Percentiles rank a stretch among this genome's conserved stretches.
phyloP scores from a whole-genome alignment of 2,113 vertebrate species.

The Mastomys coucha region DNA sequence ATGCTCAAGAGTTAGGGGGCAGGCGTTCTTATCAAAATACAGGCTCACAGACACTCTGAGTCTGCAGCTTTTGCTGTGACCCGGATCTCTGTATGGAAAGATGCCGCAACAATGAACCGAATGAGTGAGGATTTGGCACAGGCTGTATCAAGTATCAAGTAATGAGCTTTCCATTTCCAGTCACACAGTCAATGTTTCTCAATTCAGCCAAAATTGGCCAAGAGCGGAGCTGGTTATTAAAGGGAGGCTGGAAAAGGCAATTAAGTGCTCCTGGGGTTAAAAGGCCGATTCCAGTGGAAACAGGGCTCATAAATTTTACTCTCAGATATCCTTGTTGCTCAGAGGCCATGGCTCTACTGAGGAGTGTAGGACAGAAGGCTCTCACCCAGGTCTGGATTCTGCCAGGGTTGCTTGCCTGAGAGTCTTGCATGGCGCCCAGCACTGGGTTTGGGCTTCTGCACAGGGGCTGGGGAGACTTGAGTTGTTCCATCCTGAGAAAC shows the following conservation, averaged over 20 bases:
- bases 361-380: not conserved
- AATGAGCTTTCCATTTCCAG: slow-evolving; percentile 67
- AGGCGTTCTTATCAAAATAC: slow-evolving; percentile 58
- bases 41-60: not conserved
- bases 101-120: slow-evolving; percentile 14
- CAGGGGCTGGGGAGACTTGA: fast-evolving
- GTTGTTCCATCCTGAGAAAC: not conserved
- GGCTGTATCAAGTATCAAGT: slow-evolving; percentile 60
- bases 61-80: slow-evolving; percentile 10
- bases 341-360: not conserved
- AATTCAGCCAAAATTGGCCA: slow-evolving; percentile 75
- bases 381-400: not conserved
- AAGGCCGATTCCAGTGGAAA: slow-evolving; percentile 73
- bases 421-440: no score
- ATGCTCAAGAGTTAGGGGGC: slow-evolving; percentile 10
- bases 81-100: slow-evolving; percentile 42
- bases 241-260: slow-evolving; percentile 76
- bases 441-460: not conserved
- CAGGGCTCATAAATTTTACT: slow-evolving; percentile 73
- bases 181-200: slow-evolving; percentile 57
- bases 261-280: slow-evolving; percentile 73
- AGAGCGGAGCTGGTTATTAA: slow-evolving; percentile 75
- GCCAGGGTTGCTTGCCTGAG: not conserved
- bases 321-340: slow-evolving; percentile 54
- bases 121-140: slow-evolving; percentile 61